Conservation (phyloP, 2,888 invertebrate genomes). For the Hoplodrina ambigua region DNA sequence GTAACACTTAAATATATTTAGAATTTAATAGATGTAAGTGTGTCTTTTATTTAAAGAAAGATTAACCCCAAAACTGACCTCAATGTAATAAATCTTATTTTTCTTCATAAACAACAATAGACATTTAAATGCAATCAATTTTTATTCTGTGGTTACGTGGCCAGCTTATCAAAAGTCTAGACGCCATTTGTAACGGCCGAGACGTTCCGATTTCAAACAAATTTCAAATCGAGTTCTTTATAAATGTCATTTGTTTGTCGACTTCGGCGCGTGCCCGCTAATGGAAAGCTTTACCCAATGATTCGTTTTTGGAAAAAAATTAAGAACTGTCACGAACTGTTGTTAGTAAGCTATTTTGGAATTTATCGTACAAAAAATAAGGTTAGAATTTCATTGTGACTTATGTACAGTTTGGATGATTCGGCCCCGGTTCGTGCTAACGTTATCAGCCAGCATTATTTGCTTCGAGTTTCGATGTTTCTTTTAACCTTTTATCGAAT, state of each 20-base stretch:
- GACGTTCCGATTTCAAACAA: conserved; percentile 85
- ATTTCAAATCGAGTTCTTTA: conserved; percentile 85
- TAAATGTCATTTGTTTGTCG: conserved; percentile 87
- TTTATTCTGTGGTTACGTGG: conserved; percentile 57
- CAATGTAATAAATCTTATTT: neutral
- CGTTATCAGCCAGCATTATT: conserved; percentile 85
- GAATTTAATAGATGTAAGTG: too few relatives aligned
- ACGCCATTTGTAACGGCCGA: conserved; percentile 84
- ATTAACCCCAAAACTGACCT: neutral
- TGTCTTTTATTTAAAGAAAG: neutral
- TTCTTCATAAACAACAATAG: conserved; percentile 32
- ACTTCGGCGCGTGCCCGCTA: conserved; percentile 88
- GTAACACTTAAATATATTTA: too few relatives aligned
- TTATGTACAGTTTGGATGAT: conserved; percentile 63
- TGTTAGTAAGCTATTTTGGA: conserved; percentile 46
- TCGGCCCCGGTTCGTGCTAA: conserved; percentile 72
- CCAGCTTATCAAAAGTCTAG: conserved; percentile 84
- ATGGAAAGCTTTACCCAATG: conserved; percentile 85
- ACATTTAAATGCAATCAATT: conserved; percentile 49
- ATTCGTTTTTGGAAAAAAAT: conserved; percentile 80
- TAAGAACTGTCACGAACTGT: conserved; percentile 76
- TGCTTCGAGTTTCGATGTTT: conserved; percentile 82
- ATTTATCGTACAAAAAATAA: conserved; percentile 46
- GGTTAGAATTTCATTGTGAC: conserved; percentile 60
- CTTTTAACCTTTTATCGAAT: conserved; percentile 83